A percentile compares a stretch with the other conserved stretches of the same genome.
Evolutionary conservation across 1,140 invertebrate genomes (phyloP).

Genomic region (Drosophila murphyi): DNA sequence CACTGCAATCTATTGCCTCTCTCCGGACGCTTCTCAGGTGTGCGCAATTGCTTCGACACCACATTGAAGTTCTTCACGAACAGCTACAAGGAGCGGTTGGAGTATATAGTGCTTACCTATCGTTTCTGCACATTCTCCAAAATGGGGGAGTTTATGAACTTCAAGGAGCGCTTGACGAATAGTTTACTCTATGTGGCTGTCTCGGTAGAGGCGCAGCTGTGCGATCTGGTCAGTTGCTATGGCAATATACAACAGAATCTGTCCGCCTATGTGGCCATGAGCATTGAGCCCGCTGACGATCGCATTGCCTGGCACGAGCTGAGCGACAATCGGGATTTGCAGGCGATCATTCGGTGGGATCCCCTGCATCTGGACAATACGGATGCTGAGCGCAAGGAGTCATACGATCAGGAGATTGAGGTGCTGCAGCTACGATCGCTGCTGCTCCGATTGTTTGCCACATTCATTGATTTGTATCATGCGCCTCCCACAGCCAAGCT

Average conservation of each 20-base stretch:
- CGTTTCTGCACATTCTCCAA: slow-evolving; percentile 97
- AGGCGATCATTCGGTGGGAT: slow-evolving; percentile 87
- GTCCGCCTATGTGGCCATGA: slow-evolving; percentile 76
- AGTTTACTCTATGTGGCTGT: slow-evolving; percentile 92
- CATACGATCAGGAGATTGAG: slow-evolving; percentile 81
- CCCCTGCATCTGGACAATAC: slow-evolving; percentile 82
- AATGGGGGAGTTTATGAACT: slow-evolving; percentile 95
- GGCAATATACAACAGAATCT: slow-evolving; percentile 78
- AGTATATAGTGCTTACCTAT: slow-evolving; percentile 96
- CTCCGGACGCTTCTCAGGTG: slow-evolving; percentile 88
- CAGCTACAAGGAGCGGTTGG: slow-evolving; percentile 95
- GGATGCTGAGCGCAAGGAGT: slow-evolving; percentile 67
- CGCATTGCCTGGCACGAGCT: slow-evolving; percentile 85
- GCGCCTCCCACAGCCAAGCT: slow-evolving; percentile 38
- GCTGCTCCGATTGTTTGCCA: slow-evolving; percentile 70
- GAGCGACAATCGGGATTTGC: slow-evolving; percentile 87
- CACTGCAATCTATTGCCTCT: slow-evolving; percentile 90
- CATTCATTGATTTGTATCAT: slow-evolving; percentile 78
- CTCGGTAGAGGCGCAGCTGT: slow-evolving; percentile 91
- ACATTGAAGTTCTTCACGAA: slow-evolving; percentile 94
- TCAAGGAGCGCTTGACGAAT: slow-evolving; percentile 91
- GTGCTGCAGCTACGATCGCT: slow-evolving; percentile 73
- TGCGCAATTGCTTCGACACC: slow-evolving; percentile 87
- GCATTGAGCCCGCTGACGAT: slow-evolving; percentile 85
- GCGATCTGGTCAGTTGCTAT: slow-evolving; percentile 88